A percentile compares a stretch with the other conserved stretches of the same genome.
phyloP scores from a whole-genome alignment of 2,888 invertebrate genomes.

The Melikaiella ostensackeni region DNA sequence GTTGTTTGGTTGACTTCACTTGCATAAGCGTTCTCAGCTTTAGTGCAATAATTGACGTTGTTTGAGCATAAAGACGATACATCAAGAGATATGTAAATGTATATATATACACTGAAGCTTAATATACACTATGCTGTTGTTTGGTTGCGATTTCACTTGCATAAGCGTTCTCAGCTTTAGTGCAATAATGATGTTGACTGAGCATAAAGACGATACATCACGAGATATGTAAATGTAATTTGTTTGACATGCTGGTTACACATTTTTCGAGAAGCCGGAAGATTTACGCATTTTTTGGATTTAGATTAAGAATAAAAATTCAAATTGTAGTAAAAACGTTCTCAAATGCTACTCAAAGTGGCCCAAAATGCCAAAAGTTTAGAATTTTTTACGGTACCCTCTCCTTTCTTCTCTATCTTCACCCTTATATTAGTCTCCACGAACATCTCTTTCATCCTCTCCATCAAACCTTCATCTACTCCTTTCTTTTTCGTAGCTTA shows the following conservation, averaged over 20 bases:
- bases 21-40: neutral
- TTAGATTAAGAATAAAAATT: too few relatives aligned
- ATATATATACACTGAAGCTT: neutral
- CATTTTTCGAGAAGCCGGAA: too few relatives aligned
- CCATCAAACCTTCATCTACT: too few relatives aligned
- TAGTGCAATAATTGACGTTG: neutral
- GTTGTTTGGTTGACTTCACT: slow-evolving; percentile 21
- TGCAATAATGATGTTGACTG: neutral
- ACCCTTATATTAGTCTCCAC: too few relatives aligned
- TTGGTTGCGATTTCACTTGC: slow-evolving; percentile 8
- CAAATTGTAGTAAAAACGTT: too few relatives aligned
- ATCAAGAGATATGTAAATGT: neutral
- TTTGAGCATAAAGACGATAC: slow-evolving; percentile 13
- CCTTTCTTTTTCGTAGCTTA: too few relatives aligned
- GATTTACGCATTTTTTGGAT: too few relatives aligned
- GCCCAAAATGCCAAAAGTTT: too few relatives aligned
- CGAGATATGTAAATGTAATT: neutral
- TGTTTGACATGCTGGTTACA: neutral
- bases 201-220: neutral
- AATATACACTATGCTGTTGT: slow-evolving; percentile 11
- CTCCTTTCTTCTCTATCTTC: too few relatives aligned
- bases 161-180: neutral
- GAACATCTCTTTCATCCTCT: too few relatives aligned
- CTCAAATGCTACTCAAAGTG: too few relatives aligned
- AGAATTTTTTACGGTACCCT: too few relatives aligned